These are phyloP conservation scores for Napeogenes inachia DNA, from an alignment of 2,888 invertebrate species.

Conservation along the genomic window DNA sequence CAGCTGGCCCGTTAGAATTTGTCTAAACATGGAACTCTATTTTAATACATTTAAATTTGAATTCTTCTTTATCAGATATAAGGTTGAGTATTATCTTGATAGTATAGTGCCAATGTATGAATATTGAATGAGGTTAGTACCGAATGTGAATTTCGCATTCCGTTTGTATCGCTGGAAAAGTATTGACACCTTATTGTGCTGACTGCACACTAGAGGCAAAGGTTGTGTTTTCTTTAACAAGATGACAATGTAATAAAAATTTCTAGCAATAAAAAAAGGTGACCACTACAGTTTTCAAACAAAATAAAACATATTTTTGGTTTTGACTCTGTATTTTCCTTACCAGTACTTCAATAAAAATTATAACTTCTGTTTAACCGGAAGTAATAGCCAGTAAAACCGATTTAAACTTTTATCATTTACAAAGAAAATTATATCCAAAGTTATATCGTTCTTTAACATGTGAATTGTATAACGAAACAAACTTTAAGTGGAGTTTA, in stretches of 20 bases:
- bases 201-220: constrained; percentile 20
- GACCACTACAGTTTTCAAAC: constrained; percentile 3
- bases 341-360: no score
- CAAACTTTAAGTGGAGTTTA: constrained; percentile 14
- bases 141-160: constrained; percentile 35
- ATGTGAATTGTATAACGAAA: constrained; percentile 5
- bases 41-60: constrained; percentile 16
- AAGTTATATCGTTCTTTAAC: constrained; percentile 5
- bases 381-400: not conserved
- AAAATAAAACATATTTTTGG: constrained; percentile 23
- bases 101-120: constrained; percentile 30
- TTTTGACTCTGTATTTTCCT: constrained; percentile 14
- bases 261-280: not conserved
- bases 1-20: constrained; percentile 25
- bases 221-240: constrained; percentile 17
- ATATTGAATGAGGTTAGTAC: constrained; percentile 36
- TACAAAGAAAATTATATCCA: not conserved
- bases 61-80: constrained; percentile 16
- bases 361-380: no score
- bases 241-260: not conserved
- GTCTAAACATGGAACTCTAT: constrained; percentile 28
- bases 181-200: constrained; percentile 28
- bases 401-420: constrained; percentile 5
- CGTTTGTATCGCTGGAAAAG: constrained; percentile 33
- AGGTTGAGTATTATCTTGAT: constrained; percentile 12